Conservation (phyloP, 2,888 invertebrate species). For the Drosophila maculinotata region DNA sequence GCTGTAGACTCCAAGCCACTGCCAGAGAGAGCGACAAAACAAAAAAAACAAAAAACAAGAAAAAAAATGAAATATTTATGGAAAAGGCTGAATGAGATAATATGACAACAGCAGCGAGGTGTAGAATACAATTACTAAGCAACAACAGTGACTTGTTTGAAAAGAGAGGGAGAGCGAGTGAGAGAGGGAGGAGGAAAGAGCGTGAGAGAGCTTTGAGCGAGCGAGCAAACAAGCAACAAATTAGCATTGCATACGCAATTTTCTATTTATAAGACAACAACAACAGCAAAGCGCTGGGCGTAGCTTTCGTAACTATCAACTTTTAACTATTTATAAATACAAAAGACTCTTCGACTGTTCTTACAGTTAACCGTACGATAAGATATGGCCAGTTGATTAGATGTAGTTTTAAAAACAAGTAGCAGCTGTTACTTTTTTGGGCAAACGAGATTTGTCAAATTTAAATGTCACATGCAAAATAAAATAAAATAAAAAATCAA, state of each 20-base stretch:
- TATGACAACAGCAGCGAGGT: conserved; percentile 62
- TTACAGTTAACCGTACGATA: conserved; percentile 31
- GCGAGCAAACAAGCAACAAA: conserved; percentile 54
- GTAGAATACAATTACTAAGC: conserved; percentile 66
- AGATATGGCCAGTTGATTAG: conserved; percentile 50
- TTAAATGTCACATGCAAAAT: conserved; percentile 67
- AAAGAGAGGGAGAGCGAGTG: conserved; percentile 7
- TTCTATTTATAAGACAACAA: conserved; percentile 80
- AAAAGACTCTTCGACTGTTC: conserved; percentile 16
- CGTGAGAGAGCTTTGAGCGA: conserved; percentile 34
- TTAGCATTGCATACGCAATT: conserved; percentile 83
- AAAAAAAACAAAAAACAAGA: conserved; percentile 40
- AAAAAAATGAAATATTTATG: conserved; percentile 53
- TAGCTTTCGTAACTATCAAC: conserved; percentile 51
- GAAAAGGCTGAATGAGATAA: conserved; percentile 73
- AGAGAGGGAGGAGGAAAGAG: conserved; percentile 22
- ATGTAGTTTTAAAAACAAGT: conserved; percentile 28
- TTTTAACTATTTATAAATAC: conserved; percentile 40
- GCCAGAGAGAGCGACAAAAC: conserved; percentile 23
- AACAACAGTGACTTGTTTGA: conserved; percentile 77
- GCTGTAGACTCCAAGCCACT: conserved; percentile 48
- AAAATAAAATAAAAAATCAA: conserved; percentile 27
- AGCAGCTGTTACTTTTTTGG: conserved; percentile 45
- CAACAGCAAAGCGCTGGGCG: conserved; percentile 42
- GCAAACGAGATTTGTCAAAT: conserved; percentile 48